Percentiles rank a stretch among this genome's conserved stretches.
phyloP scores from a whole-genome alignment of 1,140 invertebrate genomes.

The Listronotus oregonensis region DNA sequence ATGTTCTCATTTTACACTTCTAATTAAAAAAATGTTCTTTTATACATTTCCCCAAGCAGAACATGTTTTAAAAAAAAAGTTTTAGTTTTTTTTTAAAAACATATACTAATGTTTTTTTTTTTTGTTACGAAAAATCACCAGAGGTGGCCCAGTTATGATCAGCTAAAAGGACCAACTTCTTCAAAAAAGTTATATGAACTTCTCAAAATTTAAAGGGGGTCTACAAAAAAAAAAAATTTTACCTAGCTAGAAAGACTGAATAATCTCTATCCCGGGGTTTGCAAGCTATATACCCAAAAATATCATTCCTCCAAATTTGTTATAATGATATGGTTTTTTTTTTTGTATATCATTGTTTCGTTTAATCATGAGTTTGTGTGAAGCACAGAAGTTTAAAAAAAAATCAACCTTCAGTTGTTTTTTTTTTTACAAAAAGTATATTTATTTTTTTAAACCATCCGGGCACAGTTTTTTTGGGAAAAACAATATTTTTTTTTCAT shows the following conservation, averaged over 20 bases:
- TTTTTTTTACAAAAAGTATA: conserved; percentile 2
- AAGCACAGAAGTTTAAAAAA: too few relatives aligned
- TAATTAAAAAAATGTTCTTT: too few relatives aligned
- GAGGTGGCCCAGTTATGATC: conserved; percentile 53
- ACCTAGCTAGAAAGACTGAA: conserved; percentile 32
- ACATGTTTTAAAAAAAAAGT: too few relatives aligned
- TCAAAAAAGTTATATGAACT: conserved; percentile 52
- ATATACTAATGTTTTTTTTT: conserved; percentile 15
- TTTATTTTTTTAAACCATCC: too few relatives aligned
- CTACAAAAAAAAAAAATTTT: conserved; percentile 8
- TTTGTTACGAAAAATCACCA: conserved; percentile 52
- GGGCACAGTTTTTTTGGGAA: too few relatives aligned
- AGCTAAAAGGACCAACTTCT: conserved; percentile 49
- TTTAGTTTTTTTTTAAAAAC: too few relatives aligned
- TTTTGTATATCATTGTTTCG: conserved; percentile 14
- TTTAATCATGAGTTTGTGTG: conserved; percentile 9
- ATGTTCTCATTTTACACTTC: too few relatives aligned
- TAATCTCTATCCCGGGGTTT: conserved; percentile 26
- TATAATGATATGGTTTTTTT: conserved; percentile 15
- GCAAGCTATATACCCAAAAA: conserved; percentile 26
- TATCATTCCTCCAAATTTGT: conserved; percentile 19
- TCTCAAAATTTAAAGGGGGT: conserved; percentile 34
- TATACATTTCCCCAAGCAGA: too few relatives aligned
- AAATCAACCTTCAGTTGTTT: background rate
- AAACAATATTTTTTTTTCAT: too few relatives aligned